phyloP scores from a whole-genome alignment of 2,888 invertebrate genomes.

The Alcis repandata region DNA sequence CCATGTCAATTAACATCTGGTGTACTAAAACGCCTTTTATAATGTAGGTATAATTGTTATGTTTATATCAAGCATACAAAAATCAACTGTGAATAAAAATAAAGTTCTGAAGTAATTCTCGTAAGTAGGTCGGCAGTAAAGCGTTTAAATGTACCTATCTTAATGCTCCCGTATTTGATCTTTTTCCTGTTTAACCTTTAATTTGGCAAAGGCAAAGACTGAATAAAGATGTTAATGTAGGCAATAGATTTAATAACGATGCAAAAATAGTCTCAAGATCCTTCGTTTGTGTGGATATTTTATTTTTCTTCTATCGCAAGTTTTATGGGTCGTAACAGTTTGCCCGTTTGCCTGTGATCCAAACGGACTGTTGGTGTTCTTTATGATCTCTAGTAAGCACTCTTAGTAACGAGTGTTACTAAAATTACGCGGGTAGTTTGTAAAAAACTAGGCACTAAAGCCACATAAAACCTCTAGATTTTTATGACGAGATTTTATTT shows the following conservation, averaged over 20 bases:
- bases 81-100: too few relatives aligned
- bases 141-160: too few relatives aligned
- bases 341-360: slow-evolving; percentile 29
- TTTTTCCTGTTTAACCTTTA: neutral
- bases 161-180: neutral
- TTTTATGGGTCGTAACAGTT: slow-evolving; percentile 34
- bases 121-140: too few relatives aligned
- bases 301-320: slow-evolving; percentile 27
- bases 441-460: slow-evolving; percentile 27
- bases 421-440: slow-evolving; percentile 30
- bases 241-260: slow-evolving; percentile 4
- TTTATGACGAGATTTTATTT: slow-evolving; percentile 28
- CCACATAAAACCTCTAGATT: slow-evolving; percentile 27
- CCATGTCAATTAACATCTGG: too few relatives aligned
- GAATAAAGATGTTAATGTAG: neutral
- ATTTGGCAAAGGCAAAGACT: too few relatives aligned
- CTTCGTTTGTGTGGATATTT: slow-evolving; percentile 20
- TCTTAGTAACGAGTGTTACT: slow-evolving; percentile 33
- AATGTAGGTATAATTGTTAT: too few relatives aligned
- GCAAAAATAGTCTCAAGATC: neutral
- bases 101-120: too few relatives aligned
- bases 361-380: slow-evolving; percentile 35
- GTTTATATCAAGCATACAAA: too few relatives aligned
- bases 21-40: too few relatives aligned
- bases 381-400: slow-evolving; percentile 34